A percentile compares a stretch with the other conserved stretches of the same genome.
These are phyloP conservation scores for Merluccius polli DNA, from an alignment of 2,797 vertebrate genomes.

Conservation along the genomic window DNA sequence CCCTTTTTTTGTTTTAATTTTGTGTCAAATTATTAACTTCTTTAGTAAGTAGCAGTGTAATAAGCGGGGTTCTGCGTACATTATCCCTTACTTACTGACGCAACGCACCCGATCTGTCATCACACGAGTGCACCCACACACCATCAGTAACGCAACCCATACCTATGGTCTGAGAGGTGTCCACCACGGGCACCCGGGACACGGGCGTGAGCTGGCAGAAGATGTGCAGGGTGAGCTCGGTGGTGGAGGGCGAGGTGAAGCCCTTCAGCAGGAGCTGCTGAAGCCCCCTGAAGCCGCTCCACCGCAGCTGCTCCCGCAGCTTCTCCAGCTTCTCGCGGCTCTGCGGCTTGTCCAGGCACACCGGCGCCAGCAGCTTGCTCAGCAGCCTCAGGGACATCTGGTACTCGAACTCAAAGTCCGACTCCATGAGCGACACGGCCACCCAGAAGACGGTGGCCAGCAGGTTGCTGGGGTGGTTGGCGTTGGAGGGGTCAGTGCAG, in stretches of 20 bases:
- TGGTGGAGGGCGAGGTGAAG: constrained; percentile 92
- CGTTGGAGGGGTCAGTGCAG: constrained; percentile 80
- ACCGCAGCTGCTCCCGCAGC: constrained; percentile 88
- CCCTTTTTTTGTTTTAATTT: too few species aligned
- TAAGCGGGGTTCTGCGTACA: too few species aligned
- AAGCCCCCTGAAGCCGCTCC: constrained; percentile 90
- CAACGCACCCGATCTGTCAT: too few species aligned
- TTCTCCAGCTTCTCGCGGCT: constrained; percentile 95
- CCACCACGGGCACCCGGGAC: constrained; percentile 89
- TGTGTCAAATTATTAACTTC: too few species aligned
- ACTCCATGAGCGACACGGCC: constrained; percentile 96
- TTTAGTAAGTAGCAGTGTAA: too few species aligned
- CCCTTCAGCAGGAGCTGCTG: constrained; percentile 96
- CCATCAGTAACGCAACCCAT: constrained; percentile 11
- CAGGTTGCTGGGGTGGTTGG: constrained; percentile 91
- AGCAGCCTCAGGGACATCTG: constrained; percentile 90
- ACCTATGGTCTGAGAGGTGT: constrained; percentile 95
- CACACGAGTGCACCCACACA: background rate
- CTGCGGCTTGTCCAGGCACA: constrained; percentile 89
- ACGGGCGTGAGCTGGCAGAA: constrained; percentile 93
- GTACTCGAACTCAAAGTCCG: constrained; percentile 98
- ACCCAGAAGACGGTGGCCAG: constrained; percentile 97
- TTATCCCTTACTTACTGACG: too few species aligned
- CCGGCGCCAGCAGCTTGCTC: constrained; percentile 85
- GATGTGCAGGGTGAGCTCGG: constrained; percentile 90